Percentiles rank a stretch among this genome's conserved stretches.
phyloP scores from a whole-genome alignment of 2,113 vertebrate genomes.

The Pitta sordida region DNA sequence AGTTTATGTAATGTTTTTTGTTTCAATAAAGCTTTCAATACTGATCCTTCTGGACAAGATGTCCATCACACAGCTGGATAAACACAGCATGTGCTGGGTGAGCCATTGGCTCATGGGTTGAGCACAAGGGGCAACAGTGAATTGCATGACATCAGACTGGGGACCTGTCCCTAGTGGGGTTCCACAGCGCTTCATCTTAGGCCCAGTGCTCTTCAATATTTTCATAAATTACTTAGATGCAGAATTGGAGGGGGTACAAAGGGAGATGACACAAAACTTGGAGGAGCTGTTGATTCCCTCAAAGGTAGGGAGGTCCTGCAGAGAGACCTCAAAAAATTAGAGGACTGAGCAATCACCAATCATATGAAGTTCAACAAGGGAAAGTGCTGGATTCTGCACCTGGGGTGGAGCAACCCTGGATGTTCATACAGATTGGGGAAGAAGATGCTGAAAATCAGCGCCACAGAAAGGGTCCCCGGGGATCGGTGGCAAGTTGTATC shows the following conservation, averaged over 20 bases:
- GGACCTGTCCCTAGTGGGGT: not conserved
- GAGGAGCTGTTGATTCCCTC: not conserved
- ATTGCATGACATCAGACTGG: not conserved
- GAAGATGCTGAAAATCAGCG: not conserved
- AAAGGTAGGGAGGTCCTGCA: not conserved
- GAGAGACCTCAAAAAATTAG: not conserved
- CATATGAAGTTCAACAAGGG: not conserved
- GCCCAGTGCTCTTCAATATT: not conserved
- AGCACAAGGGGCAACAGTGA: not conserved
- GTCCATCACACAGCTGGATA: not conserved
- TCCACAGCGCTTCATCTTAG: not conserved
- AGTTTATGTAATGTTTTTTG: not conserved
- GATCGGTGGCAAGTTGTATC: not conserved
- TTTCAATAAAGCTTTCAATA: not conserved
- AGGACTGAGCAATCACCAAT: not conserved
- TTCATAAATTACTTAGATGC: not conserved
- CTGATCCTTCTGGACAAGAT: not conserved
- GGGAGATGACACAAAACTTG: not conserved
- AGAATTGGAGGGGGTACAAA: not conserved
- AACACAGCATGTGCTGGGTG: not conserved
- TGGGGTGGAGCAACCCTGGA: not conserved
- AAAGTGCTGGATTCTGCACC: not conserved
- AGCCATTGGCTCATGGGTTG: too few relatives aligned
- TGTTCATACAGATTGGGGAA: not conserved
- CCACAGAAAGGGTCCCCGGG: not conserved